Evolutionary conservation across 1,140 invertebrate species (phyloP).

Genomic region (Grapholita molesta): DNA sequence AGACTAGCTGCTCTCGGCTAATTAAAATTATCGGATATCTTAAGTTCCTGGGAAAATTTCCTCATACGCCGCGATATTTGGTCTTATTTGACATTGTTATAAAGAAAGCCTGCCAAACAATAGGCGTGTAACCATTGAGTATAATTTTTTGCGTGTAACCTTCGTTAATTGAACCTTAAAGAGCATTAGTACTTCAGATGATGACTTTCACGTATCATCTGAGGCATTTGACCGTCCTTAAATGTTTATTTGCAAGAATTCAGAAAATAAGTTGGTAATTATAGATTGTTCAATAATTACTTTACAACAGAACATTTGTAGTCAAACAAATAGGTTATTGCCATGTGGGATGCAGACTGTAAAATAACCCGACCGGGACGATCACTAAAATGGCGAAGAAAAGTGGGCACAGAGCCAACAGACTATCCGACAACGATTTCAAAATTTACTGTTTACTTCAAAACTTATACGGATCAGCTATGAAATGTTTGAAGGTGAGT

Average conservation of each 20-base stretch:
- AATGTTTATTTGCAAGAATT: too few species aligned
- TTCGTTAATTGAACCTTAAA: background rate
- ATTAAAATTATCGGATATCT: conserved; percentile 5
- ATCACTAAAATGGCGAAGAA: conserved; percentile 65
- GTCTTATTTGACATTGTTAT: background rate
- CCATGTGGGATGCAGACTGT: conserved; percentile 54
- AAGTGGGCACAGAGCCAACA: conserved; percentile 58
- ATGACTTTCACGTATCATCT: background rate
- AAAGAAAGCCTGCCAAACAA: background rate
- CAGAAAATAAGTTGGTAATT: too few species aligned
- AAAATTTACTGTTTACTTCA: conserved; percentile 56
- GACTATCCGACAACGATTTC: conserved; percentile 32
- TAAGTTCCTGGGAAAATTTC: background rate
- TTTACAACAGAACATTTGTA: background rate
- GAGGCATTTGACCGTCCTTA: too few species aligned
- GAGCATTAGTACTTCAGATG: background rate
- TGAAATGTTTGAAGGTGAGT: conserved; percentile 31
- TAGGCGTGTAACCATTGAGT: background rate
- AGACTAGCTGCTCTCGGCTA: conserved; percentile 2
- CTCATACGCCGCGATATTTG: background rate
- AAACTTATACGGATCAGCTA: conserved; percentile 45
- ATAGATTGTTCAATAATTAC: too few species aligned
- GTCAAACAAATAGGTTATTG: conserved; percentile 66
- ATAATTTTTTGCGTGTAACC: too few species aligned
- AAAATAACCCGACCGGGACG: conserved; percentile 48